Evolutionary conservation across 92 coral and sea anemone genomes (phyloP), one percentile per base, ranked within the genome.

Genomic region (Ricordea florida): DNA sequence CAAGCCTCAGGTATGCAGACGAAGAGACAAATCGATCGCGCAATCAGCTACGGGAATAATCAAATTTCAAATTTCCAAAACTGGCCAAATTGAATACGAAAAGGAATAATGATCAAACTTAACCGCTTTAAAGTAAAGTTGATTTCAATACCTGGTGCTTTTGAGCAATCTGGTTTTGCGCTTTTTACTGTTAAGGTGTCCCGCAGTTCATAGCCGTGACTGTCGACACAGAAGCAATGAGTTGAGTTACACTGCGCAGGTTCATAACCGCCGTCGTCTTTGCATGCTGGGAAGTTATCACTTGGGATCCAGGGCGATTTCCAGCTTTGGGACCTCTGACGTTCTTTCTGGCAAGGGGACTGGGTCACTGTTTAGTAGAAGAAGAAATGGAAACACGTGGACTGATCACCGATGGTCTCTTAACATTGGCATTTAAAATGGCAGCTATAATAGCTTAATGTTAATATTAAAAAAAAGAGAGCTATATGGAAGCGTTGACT

Each of bases 331-430:
- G 88, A 81, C n/a, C 97, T 87, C 48, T 87, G 97, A 26, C 80
- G 83, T 58, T 91, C 97, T 18, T 74, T 83, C 57, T 88, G 93
- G 44, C 97, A 91, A 11, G 97, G 78, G 0, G 97, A 87, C 21
- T 48, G 81, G 10, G 58, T 66, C 30, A 69, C 97, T 91, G 73
- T 31, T 13, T 16, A 21, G 35, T 62, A 13, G 21, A 16, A 5
- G 10, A 16, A 44, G 0, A 10, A 44, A 2, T 44, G 20, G 5
- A 22, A 30, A n/a, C n/a, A n/a, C n/a, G n/a, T n/a, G n/a, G n/a
- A n/a, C n/a, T n/a, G n/a, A n/a, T n/a, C n/a, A n/a, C n/a, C n/a
- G n/a, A n/a, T n/a, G n/a, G n/a, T n/a, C n/a, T n/a, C n/a, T n/a
- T n/a, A n/a, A n/a, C n/a, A n/a, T n/a, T n/a, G n/a, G n/a, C n/a